These are phyloP conservation scores for Hylaeus volcanicus DNA, from an alignment of 1,140 invertebrate species.

Conservation along the genomic window DNA sequence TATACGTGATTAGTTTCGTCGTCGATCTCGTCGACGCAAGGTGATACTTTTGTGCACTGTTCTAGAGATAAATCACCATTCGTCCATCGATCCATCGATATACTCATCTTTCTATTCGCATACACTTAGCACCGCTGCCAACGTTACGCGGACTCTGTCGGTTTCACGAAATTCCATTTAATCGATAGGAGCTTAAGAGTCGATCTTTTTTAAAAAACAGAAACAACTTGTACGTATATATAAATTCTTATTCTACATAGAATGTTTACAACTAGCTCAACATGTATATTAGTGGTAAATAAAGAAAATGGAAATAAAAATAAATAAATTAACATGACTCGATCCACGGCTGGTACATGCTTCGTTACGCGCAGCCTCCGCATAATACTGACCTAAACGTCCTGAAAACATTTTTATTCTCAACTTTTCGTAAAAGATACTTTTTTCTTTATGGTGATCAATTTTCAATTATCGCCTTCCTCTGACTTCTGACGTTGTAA, in stretches of 20 bases:
- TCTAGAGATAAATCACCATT: not conserved
- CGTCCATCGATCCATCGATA: not conserved
- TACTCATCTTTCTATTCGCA: conserved; percentile 23
- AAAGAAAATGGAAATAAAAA: conserved; percentile 23
- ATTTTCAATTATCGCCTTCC: not conserved
- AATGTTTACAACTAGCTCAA: conserved; percentile 18
- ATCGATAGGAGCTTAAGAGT: conserved; percentile 2
- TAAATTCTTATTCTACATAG: conserved; percentile 28
- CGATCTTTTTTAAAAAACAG: conserved; percentile 20
- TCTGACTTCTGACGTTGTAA: no score
- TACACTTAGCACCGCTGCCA: conserved; percentile 18
- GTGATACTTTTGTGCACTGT: not conserved
- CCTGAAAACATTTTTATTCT: not conserved
- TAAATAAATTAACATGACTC: conserved; percentile 32
- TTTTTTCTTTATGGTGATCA: no score
- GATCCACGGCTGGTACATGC: not conserved
- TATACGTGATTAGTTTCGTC: not conserved
- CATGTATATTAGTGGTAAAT: not conserved
- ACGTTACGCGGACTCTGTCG: not conserved
- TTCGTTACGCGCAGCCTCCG: conserved; percentile 23
- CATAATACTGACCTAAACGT: conserved; percentile 30
- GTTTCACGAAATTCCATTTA: not conserved
- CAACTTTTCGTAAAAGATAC: no score
- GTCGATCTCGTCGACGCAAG: not conserved
- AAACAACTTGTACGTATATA: conserved; percentile 21